A percentile compares a stretch with the other conserved stretches of the same genome.
Conservation (phyloP, 2,113 vertebrate species). For the Ceyx cyanopectus region DNA sequence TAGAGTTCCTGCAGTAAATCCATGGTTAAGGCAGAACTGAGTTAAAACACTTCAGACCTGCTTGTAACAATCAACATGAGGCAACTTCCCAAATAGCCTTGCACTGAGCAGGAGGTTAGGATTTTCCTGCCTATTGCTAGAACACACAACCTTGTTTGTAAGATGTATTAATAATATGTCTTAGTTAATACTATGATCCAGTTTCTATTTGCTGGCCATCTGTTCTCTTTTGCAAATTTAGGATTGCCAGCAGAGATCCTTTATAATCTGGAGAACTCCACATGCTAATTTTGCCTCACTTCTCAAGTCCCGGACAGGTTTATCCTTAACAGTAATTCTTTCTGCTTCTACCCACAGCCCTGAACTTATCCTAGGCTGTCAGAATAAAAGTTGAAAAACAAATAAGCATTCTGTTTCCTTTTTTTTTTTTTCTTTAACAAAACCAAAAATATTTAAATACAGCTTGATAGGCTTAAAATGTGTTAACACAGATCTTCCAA, state of each 20-base stretch:
- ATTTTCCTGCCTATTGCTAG: background rate
- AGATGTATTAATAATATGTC: background rate
- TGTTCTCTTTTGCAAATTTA: background rate
- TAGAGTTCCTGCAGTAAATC: background rate
- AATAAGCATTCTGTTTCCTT: background rate
- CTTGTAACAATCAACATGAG: accelerated
- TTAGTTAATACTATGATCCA: background rate
- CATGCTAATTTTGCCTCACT: background rate
- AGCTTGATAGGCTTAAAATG: background rate
- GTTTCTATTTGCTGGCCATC: background rate
- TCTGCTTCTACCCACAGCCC: background rate
- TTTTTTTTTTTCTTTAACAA: background rate
- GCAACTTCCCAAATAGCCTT: background rate
- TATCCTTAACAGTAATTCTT: conserved; percentile 4
- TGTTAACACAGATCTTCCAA: background rate
- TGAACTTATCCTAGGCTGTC: background rate
- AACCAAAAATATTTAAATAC: background rate
- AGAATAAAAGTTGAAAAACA: background rate
- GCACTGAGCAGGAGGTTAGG: background rate
- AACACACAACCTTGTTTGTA: background rate
- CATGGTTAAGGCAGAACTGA: background rate
- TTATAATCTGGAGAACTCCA: background rate
- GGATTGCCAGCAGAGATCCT: background rate
- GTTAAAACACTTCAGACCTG: background rate
- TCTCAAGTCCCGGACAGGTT: background rate